Conservation (phyloP, 2,113 vertebrate genomes). For the Oreotragus oreotragus region DNA sequence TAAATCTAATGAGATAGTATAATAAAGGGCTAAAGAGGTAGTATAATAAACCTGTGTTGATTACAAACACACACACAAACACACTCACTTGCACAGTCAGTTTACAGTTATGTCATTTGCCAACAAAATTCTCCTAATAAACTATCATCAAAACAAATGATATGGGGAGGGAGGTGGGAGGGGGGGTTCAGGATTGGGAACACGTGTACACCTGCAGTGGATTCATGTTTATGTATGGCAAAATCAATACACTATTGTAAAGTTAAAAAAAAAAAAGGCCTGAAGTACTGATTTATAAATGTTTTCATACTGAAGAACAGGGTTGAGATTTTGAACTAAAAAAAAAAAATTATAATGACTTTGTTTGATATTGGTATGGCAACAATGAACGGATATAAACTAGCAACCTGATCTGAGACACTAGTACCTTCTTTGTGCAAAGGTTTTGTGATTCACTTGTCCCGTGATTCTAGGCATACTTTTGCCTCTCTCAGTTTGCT, state of each 20-base stretch:
- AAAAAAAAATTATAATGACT: not conserved
- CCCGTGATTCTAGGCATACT: fast-evolving
- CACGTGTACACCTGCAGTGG: fast-evolving
- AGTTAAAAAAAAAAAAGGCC: not conserved
- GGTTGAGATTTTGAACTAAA: not conserved
- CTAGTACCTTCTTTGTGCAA: not conserved
- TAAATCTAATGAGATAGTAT: not conserved
- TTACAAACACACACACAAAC: not conserved
- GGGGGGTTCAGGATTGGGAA: too few relatives aligned
- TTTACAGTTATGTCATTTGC: not conserved
- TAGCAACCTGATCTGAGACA: not conserved
- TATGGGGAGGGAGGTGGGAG: too few relatives aligned
- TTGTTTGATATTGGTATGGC: not conserved
- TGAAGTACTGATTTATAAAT: not conserved
- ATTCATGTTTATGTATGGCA: too few relatives aligned
- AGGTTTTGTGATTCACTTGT: not conserved
- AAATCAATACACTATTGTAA: too few relatives aligned
- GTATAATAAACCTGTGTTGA: not conserved
- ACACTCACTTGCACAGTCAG: not conserved
- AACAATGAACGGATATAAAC: not conserved
- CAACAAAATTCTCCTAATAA: not conserved
- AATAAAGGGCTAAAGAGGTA: not conserved
- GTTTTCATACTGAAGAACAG: not conserved
- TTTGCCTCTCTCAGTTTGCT: not conserved
- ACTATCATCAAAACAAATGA: not conserved